Percentiles rank a stretch among this genome's conserved stretches.
Evolutionary conservation across 2,888 invertebrate species (phyloP).

Genomic region (Sisyra terminalis): DNA sequence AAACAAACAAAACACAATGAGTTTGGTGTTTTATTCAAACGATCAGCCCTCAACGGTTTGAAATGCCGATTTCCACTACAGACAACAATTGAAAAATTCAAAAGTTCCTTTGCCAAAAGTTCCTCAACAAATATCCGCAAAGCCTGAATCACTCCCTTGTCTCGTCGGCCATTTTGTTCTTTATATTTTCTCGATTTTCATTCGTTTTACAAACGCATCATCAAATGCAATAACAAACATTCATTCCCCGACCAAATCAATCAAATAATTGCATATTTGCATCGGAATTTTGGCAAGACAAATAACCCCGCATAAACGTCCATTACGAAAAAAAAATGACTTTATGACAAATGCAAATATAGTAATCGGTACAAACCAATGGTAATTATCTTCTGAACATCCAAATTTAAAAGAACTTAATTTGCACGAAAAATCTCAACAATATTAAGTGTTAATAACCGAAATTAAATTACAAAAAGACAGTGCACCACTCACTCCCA

Average conservation of each 20-base stretch:
- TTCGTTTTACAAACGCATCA: background rate
- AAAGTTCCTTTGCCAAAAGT: constrained; percentile 3
- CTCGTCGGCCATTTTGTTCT: constrained; percentile 26
- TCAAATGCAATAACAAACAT: too few species aligned
- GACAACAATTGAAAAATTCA: too few species aligned
- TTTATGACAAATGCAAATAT: background rate
- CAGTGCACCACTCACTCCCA: constrained; percentile 25
- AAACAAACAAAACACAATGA: background rate
- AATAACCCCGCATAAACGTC: background rate
- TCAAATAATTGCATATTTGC: background rate
- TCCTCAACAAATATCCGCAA: background rate
- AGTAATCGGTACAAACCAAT: background rate
- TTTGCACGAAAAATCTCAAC: background rate
- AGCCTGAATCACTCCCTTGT: constrained; percentile 5
- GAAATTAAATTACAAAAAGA: constrained; percentile 13
- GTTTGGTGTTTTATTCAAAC: too few species aligned
- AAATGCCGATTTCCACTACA: too few species aligned
- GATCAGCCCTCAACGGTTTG: too few species aligned
- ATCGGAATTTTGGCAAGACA: background rate
- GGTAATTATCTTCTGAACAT: background rate
- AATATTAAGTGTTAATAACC: constrained; percentile 1
- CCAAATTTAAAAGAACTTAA: constrained; percentile 1
- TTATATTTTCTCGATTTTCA: constrained; percentile 12
- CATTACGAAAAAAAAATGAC: background rate
- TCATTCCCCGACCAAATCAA: too few species aligned